A percentile compares a stretch with the other conserved stretches of the same genome.
phyloP scores from a whole-genome alignment of 2,797 vertebrate species.

The Alca torda region DNA sequence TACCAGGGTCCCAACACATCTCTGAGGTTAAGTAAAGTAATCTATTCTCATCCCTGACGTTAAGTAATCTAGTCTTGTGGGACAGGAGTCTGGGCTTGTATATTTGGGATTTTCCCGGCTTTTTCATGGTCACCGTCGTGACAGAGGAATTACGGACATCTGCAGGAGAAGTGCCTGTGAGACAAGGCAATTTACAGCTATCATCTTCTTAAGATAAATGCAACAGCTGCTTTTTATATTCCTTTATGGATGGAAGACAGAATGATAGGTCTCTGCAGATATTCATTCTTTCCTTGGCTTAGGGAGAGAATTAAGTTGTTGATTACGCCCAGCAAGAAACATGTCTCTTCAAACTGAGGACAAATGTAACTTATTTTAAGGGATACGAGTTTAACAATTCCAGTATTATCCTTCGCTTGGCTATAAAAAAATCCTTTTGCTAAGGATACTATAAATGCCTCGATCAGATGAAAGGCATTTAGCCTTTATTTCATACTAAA shows the following conservation, averaged over 20 bases:
- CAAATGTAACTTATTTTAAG: slow-evolving; percentile 64
- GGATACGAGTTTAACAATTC: slow-evolving; percentile 47
- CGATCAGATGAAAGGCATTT: slow-evolving; percentile 63
- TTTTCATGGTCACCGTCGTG: neutral
- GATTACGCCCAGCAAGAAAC: slow-evolving; percentile 57
- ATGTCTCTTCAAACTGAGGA: slow-evolving; percentile 57
- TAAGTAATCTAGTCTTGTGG: neutral
- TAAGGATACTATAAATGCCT: slow-evolving; percentile 52
- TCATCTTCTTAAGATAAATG: slow-evolving; percentile 68
- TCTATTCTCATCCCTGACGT: neutral
- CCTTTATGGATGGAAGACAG: slow-evolving; percentile 54
- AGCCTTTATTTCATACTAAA: slow-evolving; percentile 42
- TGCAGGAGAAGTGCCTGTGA: slow-evolving; percentile 57
- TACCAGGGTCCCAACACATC: neutral
- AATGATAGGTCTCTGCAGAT: slow-evolving; percentile 64
- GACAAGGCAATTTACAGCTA: slow-evolving; percentile 66
- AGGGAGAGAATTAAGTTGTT: slow-evolving; percentile 58
- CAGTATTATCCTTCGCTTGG: slow-evolving; percentile 45
- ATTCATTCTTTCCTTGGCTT: slow-evolving; percentile 41
- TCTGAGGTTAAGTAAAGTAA: neutral
- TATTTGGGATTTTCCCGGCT: neutral
- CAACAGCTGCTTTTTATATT: slow-evolving; percentile 69
- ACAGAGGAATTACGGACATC: slow-evolving; percentile 47
- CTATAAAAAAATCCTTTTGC: slow-evolving; percentile 20
- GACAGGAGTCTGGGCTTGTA: neutral